Evolutionary conservation across 2,888 invertebrate species (phyloP), one percentile per base, ranked within the genome.

Genomic region (Sphaerophoria taeniata): DNA sequence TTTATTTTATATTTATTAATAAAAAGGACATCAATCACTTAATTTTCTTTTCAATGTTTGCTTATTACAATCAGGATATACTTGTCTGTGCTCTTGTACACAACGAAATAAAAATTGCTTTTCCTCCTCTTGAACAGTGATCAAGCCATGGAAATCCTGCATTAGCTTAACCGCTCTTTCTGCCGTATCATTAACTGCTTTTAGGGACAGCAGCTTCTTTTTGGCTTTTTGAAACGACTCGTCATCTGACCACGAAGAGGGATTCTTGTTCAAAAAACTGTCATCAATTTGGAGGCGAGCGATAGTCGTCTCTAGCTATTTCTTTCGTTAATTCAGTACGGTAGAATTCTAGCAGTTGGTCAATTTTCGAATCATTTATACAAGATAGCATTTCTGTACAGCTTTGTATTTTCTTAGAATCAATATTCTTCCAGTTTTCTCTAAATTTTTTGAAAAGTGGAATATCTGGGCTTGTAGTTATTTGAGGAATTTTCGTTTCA

Each of bases 271-370:
- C 4, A 53, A 33, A 33, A 53, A 53, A 33, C 11, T 11, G 12
- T 33, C 53, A 53, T 53, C 12, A 12, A 53, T 12, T 53, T 53
- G 11, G 4, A 53, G 12, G 0, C 53, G 53, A 5, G 43, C 88
- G 82, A 82, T 87, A 88, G 63, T 87, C 88, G 67, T 88, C 87
- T 72, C 85, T 36, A 31, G 74, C 36, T 60, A 83, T 88, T 75
- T 70, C 47, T 87, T 87, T 86, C n/a, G 75, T 60, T 70, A 88
- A 67, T 87, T 6, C 4, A 45, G 12, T 12, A 45, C 11, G 12
- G 12, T 11, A 45, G 7, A 45, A 45, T 3, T 45, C 45, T 11
- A 45, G 45, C 45, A 45, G 12, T 45, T 36, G 5, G 36, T 47
- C 3, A 24, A 65, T 45, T 6, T 7, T 47, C 56, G 74, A n/a